Percentiles rank a stretch among this genome's conserved stretches.
phyloP scores from a whole-genome alignment of 2,888 invertebrate genomes.

The Oscheius sp. region DNA sequence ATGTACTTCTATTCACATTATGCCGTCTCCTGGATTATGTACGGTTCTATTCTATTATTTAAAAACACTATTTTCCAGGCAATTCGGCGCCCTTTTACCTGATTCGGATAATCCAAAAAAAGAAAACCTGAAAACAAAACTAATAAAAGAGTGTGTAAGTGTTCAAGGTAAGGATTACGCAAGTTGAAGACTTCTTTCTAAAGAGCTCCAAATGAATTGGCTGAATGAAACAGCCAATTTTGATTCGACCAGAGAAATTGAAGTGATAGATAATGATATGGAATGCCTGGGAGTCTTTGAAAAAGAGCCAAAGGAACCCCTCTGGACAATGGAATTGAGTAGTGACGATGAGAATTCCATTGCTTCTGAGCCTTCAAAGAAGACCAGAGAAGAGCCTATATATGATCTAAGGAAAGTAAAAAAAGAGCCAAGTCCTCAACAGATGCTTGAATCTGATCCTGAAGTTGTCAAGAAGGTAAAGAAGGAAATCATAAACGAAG shows the following conservation, averaged over 20 bases:
- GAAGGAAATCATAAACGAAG: background rate
- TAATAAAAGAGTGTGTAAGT: background rate
- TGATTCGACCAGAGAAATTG: background rate
- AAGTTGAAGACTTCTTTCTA: background rate
- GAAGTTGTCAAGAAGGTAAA: background rate
- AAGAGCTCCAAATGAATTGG: background rate
- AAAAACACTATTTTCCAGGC: background rate
- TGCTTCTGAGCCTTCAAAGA: background rate
- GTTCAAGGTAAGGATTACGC: background rate
- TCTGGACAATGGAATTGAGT: background rate
- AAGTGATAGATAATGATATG: background rate
- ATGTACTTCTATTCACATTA: constrained; percentile 6
- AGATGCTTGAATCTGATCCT: background rate
- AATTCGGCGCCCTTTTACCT: background rate
- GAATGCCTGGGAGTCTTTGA: background rate
- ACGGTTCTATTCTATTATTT: background rate
- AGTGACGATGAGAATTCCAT: background rate
- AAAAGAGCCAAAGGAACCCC: background rate
- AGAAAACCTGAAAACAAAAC: background rate
- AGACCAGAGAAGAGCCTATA: background rate
- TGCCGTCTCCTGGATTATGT: constrained; percentile 1
- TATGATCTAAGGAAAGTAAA: background rate
- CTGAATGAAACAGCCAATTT: background rate
- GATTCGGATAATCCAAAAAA: background rate
- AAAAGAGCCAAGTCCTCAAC: background rate